Evolutionary conservation across 2,797 vertebrate genomes (phyloP).

Genomic region (Pseudochirops cupreus): DNA sequence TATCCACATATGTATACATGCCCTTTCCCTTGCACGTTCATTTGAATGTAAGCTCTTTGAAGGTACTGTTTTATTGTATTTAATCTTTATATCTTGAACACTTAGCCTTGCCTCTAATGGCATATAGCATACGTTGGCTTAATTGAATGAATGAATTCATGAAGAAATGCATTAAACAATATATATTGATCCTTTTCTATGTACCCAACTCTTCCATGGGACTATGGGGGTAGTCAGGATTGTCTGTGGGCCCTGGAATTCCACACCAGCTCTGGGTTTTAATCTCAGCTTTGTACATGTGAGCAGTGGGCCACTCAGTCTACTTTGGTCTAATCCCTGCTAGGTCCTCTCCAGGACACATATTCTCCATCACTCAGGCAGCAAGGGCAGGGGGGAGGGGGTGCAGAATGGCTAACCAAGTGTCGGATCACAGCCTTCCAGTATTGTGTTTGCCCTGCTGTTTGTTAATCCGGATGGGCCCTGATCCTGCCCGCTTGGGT

Average conservation of each 20-base stretch:
- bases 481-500: conserved; percentile 82
- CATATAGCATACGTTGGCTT: not conserved
- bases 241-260: not conserved
- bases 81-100: not conserved
- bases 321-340: conserved; percentile 11
- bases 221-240: not conserved
- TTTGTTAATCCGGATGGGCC: conserved; percentile 83
- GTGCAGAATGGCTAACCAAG: not conserved
- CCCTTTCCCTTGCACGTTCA: not conserved
- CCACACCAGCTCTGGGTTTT: not conserved
- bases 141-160: not conserved
- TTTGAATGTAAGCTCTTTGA: not conserved
- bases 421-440: not conserved
- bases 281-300: not conserved
- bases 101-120: not conserved
- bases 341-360: not conserved
- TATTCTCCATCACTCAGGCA: not conserved
- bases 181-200: not conserved
- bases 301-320: conserved; percentile 18
- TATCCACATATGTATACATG: not conserved
- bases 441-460: conserved; percentile 40
- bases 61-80: not conserved
- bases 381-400: not conserved
- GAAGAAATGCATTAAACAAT: not conserved
- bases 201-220: not conserved